Evolutionary conservation across 2,797 vertebrate species (phyloP).

Genomic region (Coccyzus lansbergi): DNA sequence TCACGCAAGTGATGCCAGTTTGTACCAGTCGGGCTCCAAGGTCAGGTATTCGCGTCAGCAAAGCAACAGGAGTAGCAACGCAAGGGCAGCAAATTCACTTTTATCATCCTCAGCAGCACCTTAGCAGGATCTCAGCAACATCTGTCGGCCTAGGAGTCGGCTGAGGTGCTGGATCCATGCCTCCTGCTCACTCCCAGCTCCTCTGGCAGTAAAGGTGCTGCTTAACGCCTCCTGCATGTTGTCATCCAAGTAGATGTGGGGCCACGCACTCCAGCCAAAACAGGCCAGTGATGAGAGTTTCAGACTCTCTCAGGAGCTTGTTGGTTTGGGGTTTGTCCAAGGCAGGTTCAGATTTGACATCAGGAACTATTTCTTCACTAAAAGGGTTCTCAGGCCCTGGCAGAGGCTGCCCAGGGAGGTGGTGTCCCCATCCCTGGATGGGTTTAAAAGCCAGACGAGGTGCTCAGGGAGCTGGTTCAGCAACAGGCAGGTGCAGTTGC

Average conservation of each 20-base stretch:
- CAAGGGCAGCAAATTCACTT: not conserved
- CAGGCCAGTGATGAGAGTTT: fast-evolving
- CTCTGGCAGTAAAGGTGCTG: not conserved
- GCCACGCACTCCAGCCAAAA: not conserved
- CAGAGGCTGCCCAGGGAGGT: no score
- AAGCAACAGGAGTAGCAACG: not conserved
- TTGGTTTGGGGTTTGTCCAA: not conserved
- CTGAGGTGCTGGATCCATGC: not conserved
- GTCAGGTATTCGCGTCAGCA: not conserved
- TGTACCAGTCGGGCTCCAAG: not conserved
- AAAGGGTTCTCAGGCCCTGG: no score
- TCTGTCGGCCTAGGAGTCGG: not conserved
- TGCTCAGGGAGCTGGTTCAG: no score
- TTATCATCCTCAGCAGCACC: not conserved
- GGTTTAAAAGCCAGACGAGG: no score
- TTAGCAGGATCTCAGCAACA: not conserved
- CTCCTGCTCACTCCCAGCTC: not conserved
- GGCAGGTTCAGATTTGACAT: no score
- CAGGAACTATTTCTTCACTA: no score
- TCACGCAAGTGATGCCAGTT: not conserved
- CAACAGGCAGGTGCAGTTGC: no score
- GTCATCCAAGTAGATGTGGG: not conserved
- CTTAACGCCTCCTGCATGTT: not conserved
- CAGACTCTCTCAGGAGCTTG: not conserved
- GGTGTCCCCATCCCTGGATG: no score